Evolutionary conservation across 2,113 vertebrate genomes (phyloP).

Genomic region (Ivindomyrus marchei): DNA sequence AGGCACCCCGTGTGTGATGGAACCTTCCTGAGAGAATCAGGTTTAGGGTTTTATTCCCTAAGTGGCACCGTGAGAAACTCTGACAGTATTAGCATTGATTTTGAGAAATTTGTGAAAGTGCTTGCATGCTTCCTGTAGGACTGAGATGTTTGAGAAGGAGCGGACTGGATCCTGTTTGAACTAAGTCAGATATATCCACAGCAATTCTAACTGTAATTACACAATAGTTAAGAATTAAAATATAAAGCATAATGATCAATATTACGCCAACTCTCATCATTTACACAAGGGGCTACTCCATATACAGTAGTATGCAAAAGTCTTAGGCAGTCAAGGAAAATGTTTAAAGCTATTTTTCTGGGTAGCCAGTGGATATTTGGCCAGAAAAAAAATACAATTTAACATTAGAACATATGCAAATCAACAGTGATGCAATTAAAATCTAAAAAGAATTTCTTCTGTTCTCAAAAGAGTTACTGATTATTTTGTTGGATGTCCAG

Average conservation of each 20-base stretch:
- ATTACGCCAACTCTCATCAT: background rate
- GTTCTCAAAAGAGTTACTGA: background rate
- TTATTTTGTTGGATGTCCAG: background rate
- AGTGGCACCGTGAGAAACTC: conserved; percentile 51
- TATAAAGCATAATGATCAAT: background rate
- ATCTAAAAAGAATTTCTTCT: background rate
- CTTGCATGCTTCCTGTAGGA: conserved; percentile 25
- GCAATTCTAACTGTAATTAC: background rate
- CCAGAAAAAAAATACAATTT: background rate
- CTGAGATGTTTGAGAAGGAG: background rate
- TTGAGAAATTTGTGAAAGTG: conserved; percentile 70
- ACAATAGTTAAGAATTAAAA: background rate
- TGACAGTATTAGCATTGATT: conserved; percentile 73
- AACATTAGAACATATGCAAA: background rate
- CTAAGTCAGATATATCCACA: background rate
- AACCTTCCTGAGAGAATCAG: conserved; percentile 67
- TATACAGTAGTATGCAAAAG: background rate
- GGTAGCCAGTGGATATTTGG: background rate
- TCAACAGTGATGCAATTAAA: background rate
- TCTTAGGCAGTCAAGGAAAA: background rate
- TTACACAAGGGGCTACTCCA: background rate
- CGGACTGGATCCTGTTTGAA: background rate
- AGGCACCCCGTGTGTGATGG: conserved; percentile 50
- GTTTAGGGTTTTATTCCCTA: conserved; percentile 56
- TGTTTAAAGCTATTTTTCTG: background rate